phyloP scores from a whole-genome alignment of 2,888 invertebrate genomes.

The Nemapogon koenigi region DNA sequence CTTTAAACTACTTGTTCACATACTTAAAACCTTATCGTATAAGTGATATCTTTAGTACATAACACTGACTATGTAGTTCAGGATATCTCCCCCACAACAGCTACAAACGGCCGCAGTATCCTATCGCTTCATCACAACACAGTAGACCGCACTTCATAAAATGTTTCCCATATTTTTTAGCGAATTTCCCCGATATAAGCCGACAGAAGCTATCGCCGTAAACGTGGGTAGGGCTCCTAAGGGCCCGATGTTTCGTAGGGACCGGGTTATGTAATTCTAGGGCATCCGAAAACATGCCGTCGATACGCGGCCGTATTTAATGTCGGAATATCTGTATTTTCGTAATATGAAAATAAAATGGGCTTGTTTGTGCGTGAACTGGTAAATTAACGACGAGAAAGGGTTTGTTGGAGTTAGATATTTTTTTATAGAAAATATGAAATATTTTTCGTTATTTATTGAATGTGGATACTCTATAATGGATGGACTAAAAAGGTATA shows the following conservation, averaged over 20 bases:
- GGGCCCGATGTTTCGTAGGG: slow-evolving; percentile 5
- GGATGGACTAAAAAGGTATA: too few species aligned
- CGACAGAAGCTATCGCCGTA: not conserved
- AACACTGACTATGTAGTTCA: slow-evolving; percentile 19
- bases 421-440: not conserved
- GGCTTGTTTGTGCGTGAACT: slow-evolving; percentile 9
- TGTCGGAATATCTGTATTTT: slow-evolving; percentile 10
- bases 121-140: slow-evolving; percentile 23
- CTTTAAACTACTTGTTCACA: too few species aligned
- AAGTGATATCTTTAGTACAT: not conserved
- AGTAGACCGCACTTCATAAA: slow-evolving; percentile 27
- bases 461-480: too few species aligned
- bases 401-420: not conserved
- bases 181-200: slow-evolving; percentile 15
- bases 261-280: slow-evolving; percentile 4
- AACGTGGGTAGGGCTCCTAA: slow-evolving; percentile 4
- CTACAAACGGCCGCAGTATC: slow-evolving; percentile 26
- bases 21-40: too few species aligned
- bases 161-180: slow-evolving; percentile 24
- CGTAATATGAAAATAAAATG: slow-evolving; percentile 17
- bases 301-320: slow-evolving; percentile 6
- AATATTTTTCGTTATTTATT: slow-evolving; percentile 8
- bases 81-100: slow-evolving; percentile 27
- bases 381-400: slow-evolving; percentile 7
- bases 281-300: slow-evolving; percentile 6